Base-by-base conservation (phyloP, 1,140 invertebrate species). In the Potamilus streckersoni region DNA sequence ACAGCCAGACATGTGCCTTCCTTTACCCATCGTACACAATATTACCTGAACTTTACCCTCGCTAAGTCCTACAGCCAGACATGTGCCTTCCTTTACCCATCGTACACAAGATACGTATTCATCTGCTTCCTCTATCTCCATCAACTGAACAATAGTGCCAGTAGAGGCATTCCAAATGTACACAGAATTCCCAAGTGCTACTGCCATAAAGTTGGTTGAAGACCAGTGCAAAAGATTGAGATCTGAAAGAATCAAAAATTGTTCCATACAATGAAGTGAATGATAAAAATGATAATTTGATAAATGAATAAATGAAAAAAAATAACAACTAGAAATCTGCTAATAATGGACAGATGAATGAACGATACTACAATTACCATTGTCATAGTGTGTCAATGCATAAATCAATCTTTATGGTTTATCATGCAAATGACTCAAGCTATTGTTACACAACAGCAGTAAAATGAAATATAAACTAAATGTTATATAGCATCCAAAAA, bases 151-250 rank as follows among this genome's bases (percentile, higher is more conserved):
- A 82, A 98, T 98, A 69, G 94, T 94, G 15, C 96, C 96, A 15
- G 93, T 94, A 19, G 92, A 94, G 14, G 96, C 97, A 91, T 99
- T 97, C 98, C 98, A 99, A 31, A 99, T 88, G 88, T 97, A 99
- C 61, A 99, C 93, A 70, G 94, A 93, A 63, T 92, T 92, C 31
- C 94, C 94, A 58, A 99, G 90, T 12, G 96, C 96, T 27, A 98
- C 97, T 27, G 96, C 96, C 58, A 99, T 90, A 79, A 96, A 93
- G 89, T 99, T 99, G 84, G 93, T 94, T 23, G 91, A 87, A 76
- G 95, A 97, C 98, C 98, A 99, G 89, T 99, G 97, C 80, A 99
- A 92, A 55, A 99, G 91, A 91, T 99, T 99, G 55, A 99, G 92
- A 92, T 99, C 95, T 96, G 74, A 60, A 82, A 78, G 0, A 60